Conservation (phyloP, 2,113 vertebrate genomes). For the Oryctolagus cuniculus region mOryCun1.1 NC_091433.1:68662501-68663000, state of each 20-base stretch:
- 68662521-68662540: constrained; percentile 58
- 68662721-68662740: constrained; percentile 14
- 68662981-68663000: constrained; percentile 67
- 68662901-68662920: constrained; percentile 94
- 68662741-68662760: constrained; percentile 64
- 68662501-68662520: constrained; percentile 57
- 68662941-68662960: constrained; percentile 87
- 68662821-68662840: constrained; percentile 99
- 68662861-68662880: constrained; percentile 99
- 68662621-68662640: constrained; percentile 63
- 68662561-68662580: constrained; percentile 45
- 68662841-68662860: constrained; percentile 99
- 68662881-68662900: constrained; percentile 95
- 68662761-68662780: constrained; percentile 80
- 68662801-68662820: constrained; percentile 92
- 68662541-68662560: constrained; percentile 60
- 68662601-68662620: constrained; percentile 78
- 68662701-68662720: background rate
- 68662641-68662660: background rate
- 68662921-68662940: constrained; percentile 89
- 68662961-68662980: constrained; percentile 82
- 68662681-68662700: constrained; percentile 69
- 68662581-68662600: background rate
- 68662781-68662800: constrained; percentile 92
- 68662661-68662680: background rate